These are phyloP conservation scores for Helicoverpa assulta DNA, from an alignment of 2,888 invertebrate species.

Conservation along the genomic window DNA sequence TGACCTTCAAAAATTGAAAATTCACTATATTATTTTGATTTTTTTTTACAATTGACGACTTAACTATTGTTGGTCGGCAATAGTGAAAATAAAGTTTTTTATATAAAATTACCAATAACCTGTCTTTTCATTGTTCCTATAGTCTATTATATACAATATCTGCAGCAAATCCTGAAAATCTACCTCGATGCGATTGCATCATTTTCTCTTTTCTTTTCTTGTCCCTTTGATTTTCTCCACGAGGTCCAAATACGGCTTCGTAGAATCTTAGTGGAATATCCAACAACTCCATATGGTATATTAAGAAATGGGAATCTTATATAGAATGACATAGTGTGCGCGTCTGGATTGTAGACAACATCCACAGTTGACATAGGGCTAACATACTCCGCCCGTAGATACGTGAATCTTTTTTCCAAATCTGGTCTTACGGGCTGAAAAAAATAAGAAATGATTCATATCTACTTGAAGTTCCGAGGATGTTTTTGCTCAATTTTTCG, in stretches of 20 bases:
- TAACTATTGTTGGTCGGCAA: conserved; percentile 86
- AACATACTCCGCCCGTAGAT: conserved; percentile 65
- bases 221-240: conserved; percentile 2
- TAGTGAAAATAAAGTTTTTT: conserved; percentile 83
- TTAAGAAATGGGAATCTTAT: conserved; percentile 67
- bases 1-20: conserved; percentile 81
- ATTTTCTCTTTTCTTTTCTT: neutral
- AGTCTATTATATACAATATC: neutral
- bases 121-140: conserved; percentile 23
- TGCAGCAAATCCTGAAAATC: neutral
- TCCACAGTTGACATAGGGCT: conserved; percentile 63
- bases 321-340: conserved; percentile 57
- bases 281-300: conserved; percentile 66
- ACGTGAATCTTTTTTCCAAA: conserved; percentile 57
- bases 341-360: conserved; percentile 55
- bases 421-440: conserved; percentile 51
- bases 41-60: conserved; percentile 86
- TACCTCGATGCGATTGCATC: neutral
- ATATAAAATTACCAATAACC: conserved; percentile 60
- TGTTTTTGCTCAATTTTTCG: too few species aligned
- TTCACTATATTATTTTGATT: conserved; percentile 83
- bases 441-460: neutral
- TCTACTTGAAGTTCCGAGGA: too few species aligned
- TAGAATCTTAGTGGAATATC: conserved; percentile 62
- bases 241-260: neutral